Percentiles rank a stretch among this genome's conserved stretches.
phyloP scores from a whole-genome alignment of 2,113 vertebrate species.

The Blennius ocellaris region DNA sequence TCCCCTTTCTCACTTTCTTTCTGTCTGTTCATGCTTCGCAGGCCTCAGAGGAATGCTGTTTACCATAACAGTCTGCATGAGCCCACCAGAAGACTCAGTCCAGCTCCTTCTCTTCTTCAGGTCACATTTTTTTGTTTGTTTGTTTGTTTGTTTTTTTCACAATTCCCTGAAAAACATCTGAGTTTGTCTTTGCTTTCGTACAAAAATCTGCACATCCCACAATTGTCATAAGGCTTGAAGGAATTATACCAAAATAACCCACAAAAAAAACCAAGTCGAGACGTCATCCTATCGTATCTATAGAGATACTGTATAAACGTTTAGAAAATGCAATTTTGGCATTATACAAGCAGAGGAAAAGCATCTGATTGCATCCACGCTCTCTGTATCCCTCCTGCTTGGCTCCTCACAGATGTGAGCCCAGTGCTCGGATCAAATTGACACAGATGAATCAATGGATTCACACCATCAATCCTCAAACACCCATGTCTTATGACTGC shows the following conservation, averaged over 20 bases:
- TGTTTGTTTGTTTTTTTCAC: constrained; percentile 18
- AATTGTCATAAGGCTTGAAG: not conserved
- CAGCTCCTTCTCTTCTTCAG: constrained; percentile 28
- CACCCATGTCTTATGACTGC: constrained; percentile 63
- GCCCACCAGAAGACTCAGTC: constrained; percentile 46
- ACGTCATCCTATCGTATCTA: not conserved
- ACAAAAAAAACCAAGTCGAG: not conserved
- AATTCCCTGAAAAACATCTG: constrained; percentile 16
- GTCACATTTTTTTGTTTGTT: constrained; percentile 27
- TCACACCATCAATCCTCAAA: constrained; percentile 62
- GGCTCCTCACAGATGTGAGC: constrained; percentile 38
- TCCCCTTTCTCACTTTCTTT: constrained; percentile 25
- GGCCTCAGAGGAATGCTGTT: constrained; percentile 60
- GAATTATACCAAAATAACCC: not conserved
- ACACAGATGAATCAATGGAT: constrained; percentile 67
- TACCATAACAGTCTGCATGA: constrained; percentile 47
- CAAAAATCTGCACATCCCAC: constrained; percentile 9
- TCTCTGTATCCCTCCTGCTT: not conserved
- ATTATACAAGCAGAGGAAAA: not conserved
- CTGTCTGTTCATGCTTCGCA: constrained; percentile 43
- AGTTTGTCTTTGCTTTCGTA: constrained; percentile 4
- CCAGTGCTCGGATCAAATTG: constrained; percentile 48
- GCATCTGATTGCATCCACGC: not conserved
- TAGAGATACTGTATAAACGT: not conserved
- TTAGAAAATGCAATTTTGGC: not conserved